Evolutionary conservation across 2,797 vertebrate species (phyloP), one percentile per base, ranked within the genome.

Genomic region (Spea hammondii): DNA sequence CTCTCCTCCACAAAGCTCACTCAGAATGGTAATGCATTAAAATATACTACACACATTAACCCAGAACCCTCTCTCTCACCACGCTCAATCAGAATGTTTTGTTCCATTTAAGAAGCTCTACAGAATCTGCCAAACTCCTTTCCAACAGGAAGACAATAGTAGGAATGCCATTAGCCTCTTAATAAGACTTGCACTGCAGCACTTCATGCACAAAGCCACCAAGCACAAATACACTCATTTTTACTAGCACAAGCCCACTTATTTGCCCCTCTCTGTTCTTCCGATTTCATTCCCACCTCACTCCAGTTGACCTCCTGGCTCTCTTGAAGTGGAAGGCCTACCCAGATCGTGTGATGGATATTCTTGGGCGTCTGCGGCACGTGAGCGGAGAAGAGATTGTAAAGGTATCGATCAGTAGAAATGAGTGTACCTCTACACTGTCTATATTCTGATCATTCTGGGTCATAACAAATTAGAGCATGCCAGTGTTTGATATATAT

Each of bases 271-370:
- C 9, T 3, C 5, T 32, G 3, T 1, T 48, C 6, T 53, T 72
- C 8, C n/a, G 3, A 1, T 57, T 13, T 57, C n/a, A 12, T 5
- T 65, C 50, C 44, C 45, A 44, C 9, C 5, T 57, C 55, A 57
- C 5, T 10, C 70, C 86, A 99, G 98, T 98, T 88, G 98, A 99
- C 84, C 93, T 99, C 49, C 92, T 99, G 79, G 97, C 98, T 82
- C 91, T 99, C n/a, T 91, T 99, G 87, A 99, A 99, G 83, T 99
- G 98, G 98, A 99, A 99, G 84, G 96, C 95, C 75, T 97, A 99
- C 83, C 96, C 98, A 4, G 98, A 99, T 83, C 91, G 96, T 54
- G 94, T 99, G 80, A 92, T 98, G 94, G 98, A 99, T 86, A 96
- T 99, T 87, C 91, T 99, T 8, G 96, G 97, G 57, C 92, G 96